A percentile compares a stretch with the other conserved stretches of the same genome.
phyloP scores from a whole-genome alignment of 2,888 invertebrate genomes.

The Morinoia aosen region DNA sequence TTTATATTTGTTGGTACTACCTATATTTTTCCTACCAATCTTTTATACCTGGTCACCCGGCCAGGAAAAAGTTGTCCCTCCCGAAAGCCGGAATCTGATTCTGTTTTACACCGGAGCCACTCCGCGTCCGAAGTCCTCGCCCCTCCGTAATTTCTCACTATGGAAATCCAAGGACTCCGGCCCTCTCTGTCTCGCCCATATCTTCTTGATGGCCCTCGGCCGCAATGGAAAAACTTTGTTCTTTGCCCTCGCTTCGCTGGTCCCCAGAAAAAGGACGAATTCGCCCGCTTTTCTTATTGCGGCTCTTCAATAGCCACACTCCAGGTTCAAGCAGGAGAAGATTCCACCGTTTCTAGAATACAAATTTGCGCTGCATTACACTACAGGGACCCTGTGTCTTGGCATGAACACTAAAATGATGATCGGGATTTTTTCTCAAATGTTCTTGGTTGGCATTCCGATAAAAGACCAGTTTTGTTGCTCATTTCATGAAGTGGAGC shows the following conservation, averaged over 20 bases:
- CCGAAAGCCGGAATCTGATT: neutral
- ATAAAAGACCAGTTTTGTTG: neutral
- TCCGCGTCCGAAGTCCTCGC: neutral
- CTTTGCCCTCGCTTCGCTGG: neutral
- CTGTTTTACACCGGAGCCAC: neutral
- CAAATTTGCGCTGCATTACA: neutral
- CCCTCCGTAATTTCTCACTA: constrained; percentile 39
- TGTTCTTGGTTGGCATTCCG: neutral
- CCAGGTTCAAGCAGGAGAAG: neutral
- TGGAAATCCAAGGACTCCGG: constrained; percentile 5
- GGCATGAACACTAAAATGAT: neutral
- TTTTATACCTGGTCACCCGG: neutral
- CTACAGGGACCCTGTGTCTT: neutral
- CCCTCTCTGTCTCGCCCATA: constrained; percentile 32
- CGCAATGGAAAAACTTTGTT: constrained; percentile 42
- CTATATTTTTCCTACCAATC: neutral
- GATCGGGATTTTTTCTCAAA: neutral
- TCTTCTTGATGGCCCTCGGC: constrained; percentile 30
- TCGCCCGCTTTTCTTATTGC: neutral
- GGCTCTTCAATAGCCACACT: neutral
- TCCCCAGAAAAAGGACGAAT: constrained; percentile 4
- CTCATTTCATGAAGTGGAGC: neutral
- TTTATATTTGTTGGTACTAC: too few relatives aligned
- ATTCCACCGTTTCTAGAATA: neutral
- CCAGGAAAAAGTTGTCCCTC: neutral